These are phyloP conservation scores for Aphidius colemani DNA, from an alignment of 2,888 invertebrate species.

Conservation along the genomic window DNA sequence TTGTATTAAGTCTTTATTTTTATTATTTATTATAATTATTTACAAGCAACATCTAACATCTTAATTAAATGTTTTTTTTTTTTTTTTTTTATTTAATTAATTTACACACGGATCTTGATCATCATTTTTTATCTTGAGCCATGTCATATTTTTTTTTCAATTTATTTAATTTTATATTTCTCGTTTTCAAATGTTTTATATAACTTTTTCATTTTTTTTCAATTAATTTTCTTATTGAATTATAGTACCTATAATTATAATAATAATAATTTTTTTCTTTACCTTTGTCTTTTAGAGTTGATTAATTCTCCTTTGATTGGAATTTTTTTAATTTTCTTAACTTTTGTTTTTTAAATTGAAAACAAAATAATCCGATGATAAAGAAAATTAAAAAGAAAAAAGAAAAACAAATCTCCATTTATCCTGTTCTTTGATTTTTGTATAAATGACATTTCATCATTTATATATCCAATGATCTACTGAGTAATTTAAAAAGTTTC, in stretches of 20 bases:
- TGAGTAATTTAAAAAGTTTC: no score
- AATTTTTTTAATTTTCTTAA: no score
- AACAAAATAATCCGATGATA: no score
- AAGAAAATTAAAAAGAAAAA: no score
- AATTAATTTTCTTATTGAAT: slow-evolving; percentile 9
- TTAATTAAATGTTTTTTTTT: slow-evolving; percentile 44
- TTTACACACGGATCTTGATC: slow-evolving; percentile 44
- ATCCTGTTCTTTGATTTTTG: no score
- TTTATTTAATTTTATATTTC: slow-evolving; percentile 26
- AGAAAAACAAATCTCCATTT: no score
- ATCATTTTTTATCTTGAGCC: slow-evolving; percentile 41
- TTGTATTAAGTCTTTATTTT: slow-evolving; percentile 44
- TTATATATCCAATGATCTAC: no score
- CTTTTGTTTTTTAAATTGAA: no score
- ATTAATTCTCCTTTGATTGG: neutral
- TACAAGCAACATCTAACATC: slow-evolving; percentile 56
- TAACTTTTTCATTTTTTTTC: neutral
- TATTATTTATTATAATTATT: slow-evolving; percentile 39
- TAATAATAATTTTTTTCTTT: slow-evolving; percentile 10
- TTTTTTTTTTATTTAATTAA: slow-evolving; percentile 30
- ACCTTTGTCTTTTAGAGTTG: neutral
- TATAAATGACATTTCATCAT: no score
- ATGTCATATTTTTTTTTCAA: slow-evolving; percentile 30
- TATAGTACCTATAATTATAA: neutral
- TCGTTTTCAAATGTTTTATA: no score